A percentile compares a stretch with the other conserved stretches of the same genome.
Conservation (phyloP, 2,888 invertebrate species). For the Drosophila tanythrix region DNA sequence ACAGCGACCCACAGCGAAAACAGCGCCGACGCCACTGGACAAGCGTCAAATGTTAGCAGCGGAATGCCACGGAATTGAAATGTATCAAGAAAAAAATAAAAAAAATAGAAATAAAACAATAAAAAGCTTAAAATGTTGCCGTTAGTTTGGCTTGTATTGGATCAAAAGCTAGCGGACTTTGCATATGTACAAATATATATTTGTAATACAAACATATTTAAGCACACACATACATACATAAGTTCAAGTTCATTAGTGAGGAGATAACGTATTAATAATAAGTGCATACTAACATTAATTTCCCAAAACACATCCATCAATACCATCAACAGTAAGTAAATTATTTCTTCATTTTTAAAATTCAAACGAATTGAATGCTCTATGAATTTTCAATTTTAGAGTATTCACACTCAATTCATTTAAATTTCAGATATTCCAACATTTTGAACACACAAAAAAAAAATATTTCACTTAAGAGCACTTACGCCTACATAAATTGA, state of each 20-base stretch:
- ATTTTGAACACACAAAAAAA: not conserved
- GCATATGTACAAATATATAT: not conserved
- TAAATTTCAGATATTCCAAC: not conserved
- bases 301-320: not conserved
- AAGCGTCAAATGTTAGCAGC: constrained; percentile 15
- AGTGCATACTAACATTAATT: not conserved
- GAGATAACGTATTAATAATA: not conserved
- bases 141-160: constrained; percentile 16
- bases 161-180: constrained; percentile 14
- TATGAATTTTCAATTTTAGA: not conserved
- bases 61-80: constrained; percentile 43
- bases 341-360: not conserved
- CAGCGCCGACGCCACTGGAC: constrained; percentile 41
- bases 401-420: not conserved
- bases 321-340: not conserved
- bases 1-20: constrained; percentile 7
- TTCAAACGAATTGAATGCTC: not conserved
- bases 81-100: constrained; percentile 23
- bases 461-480: not conserved
- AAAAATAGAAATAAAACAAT: not conserved
- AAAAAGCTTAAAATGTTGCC: constrained; percentile 37
- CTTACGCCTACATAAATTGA: not conserved
- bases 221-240: not conserved
- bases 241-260: not conserved
- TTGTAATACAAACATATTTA: not conserved